Evolutionary conservation across 2,888 invertebrate species (phyloP).

Genomic region (Phasia obesa): DNA sequence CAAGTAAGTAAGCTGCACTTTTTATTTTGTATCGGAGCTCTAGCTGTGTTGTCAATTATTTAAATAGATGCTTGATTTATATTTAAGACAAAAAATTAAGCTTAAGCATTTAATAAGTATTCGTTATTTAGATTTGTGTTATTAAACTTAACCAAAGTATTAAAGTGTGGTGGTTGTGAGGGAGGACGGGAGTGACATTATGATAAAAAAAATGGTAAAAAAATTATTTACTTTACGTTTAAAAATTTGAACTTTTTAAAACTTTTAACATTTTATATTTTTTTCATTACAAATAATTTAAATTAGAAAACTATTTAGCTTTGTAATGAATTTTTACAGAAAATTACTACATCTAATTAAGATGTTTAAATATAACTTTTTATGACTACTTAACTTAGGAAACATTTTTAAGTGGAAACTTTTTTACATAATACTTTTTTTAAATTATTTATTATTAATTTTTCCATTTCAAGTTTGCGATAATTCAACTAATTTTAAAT

Average conservation of each 20-base stretch:
- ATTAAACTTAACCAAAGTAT: slow-evolving; percentile 35
- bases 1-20: slow-evolving; percentile 68
- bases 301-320: slow-evolving; percentile 28
- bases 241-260: no score
- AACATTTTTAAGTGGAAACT: slow-evolving; percentile 27
- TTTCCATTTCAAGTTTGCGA: slow-evolving; percentile 2
- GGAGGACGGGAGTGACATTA: neutral
- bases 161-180: slow-evolving; percentile 24
- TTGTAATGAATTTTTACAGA: neutral
- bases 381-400: slow-evolving; percentile 33
- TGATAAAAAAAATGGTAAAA: no score
- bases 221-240: no score
- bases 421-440: slow-evolving; percentile 34
- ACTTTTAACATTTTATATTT: no score
- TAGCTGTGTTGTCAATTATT: slow-evolving; percentile 66
- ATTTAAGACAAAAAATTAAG: slow-evolving; percentile 59
- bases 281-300: neutral
- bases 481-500: slow-evolving; percentile 5
- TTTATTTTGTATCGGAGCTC: slow-evolving; percentile 60
- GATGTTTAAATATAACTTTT: slow-evolving; percentile 38
- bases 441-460: slow-evolving; percentile 16
- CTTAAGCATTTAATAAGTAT: slow-evolving; percentile 62
- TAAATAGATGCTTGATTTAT: slow-evolving; percentile 59
- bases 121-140: slow-evolving; percentile 32
- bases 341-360: slow-evolving; percentile 46